Conservation (phyloP, 2,888 invertebrate species). For the Tricholauxania praeusta region DNA sequence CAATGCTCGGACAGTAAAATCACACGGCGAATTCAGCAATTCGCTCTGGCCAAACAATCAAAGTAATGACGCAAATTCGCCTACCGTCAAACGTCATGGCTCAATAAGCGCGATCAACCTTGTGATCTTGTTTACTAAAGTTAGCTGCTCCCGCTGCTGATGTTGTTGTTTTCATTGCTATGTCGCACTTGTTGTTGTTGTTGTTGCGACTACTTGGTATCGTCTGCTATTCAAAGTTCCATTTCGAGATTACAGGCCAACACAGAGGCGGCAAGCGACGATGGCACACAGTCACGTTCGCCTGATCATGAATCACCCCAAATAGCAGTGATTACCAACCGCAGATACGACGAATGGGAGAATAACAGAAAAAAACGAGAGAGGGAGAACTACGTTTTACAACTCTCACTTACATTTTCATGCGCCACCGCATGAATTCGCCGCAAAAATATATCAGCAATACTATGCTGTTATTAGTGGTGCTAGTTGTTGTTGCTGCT, state of each 20-base stretch:
- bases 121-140: constrained; percentile 60
- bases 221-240: constrained; percentile 41
- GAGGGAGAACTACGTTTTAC: constrained; percentile 2
- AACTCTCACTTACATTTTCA: neutral
- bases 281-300: constrained; percentile 53
- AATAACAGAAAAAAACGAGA: neutral
- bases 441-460: constrained; percentile 2
- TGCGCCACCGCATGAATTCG: constrained; percentile 25
- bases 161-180: constrained; percentile 7
- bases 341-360: constrained; percentile 23
- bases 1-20: neutral
- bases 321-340: constrained; percentile 16
- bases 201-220: neutral
- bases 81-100: constrained; percentile 48
- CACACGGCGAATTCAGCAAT: neutral
- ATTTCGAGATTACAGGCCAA: neutral
- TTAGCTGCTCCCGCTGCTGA: constrained; percentile 10
- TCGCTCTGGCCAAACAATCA: neutral
- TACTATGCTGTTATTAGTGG: constrained; percentile 17
- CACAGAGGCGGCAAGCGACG: constrained; percentile 14
- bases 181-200: constrained; percentile 19
- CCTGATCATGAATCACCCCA: constrained; percentile 56
- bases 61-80: constrained; percentile 30
- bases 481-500: constrained; percentile 29
- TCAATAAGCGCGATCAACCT: constrained; percentile 53